These are phyloP conservation scores for Dromaius novaehollandiae DNA, from an alignment of 2,113 vertebrate genomes.

Conservation along the genomic window DNA sequence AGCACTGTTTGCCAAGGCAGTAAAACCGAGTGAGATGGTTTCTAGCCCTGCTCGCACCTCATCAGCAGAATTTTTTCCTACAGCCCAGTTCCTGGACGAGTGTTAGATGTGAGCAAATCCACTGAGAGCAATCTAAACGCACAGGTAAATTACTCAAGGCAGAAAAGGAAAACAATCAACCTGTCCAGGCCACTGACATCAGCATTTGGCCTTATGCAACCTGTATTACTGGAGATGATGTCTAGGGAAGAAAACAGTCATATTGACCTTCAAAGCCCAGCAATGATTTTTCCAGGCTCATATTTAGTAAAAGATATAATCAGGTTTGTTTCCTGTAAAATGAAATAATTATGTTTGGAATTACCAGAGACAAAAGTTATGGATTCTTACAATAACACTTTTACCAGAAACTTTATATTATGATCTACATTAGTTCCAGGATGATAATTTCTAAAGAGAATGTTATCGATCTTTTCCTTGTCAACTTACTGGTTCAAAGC, in stretches of 20 bases:
- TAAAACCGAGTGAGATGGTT: not conserved
- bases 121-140: not conserved
- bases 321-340: not conserved
- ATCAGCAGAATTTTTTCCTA: slow-evolving; percentile 28
- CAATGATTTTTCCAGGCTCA: not conserved
- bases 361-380: not conserved
- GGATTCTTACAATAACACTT: not conserved
- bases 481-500: not conserved
- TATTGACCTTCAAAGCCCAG: not conserved
- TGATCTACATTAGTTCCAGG: not conserved
- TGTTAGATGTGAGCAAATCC: not conserved
- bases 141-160: not conserved
- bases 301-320: not conserved
- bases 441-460: not conserved
- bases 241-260: not conserved
- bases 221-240: not conserved
- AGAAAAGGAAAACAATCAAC: not conserved
- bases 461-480: not conserved
- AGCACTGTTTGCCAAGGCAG: not conserved
- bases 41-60: not conserved
- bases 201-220: not conserved
- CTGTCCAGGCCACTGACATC: not conserved
- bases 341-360: not conserved
- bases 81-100: not conserved
- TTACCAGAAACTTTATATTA: not conserved